Percentiles rank a stretch among this genome's conserved stretches.
Conservation (phyloP, 2,888 invertebrate species). For the Chrysolina oricalcia region DNA sequence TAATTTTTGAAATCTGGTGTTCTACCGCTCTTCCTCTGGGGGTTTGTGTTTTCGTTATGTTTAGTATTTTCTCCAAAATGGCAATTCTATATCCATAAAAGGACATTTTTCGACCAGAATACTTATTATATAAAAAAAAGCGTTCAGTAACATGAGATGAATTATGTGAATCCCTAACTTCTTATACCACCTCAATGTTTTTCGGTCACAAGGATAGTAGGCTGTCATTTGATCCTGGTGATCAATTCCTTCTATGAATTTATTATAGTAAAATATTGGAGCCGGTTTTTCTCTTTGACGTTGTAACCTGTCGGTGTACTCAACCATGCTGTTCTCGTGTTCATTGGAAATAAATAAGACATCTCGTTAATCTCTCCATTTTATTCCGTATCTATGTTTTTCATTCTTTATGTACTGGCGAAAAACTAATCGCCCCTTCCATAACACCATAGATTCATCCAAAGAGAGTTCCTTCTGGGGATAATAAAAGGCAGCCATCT, state of each 20-base stretch:
- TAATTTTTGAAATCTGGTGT: background rate
- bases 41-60: slow-evolving; percentile 20
- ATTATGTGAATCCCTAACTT: slow-evolving; percentile 54
- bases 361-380: no score
- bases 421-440: no score
- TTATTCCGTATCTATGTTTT: no score
- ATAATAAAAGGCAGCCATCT: no score
- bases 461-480: no score
- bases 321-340: slow-evolving; percentile 50
- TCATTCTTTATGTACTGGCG: no score
- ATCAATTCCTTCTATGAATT: no score
- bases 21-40: background rate
- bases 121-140: slow-evolving; percentile 42
- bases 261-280: slow-evolving; percentile 32
- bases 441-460: no score
- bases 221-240: no score
- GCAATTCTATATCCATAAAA: no score
- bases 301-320: slow-evolving; percentile 46
- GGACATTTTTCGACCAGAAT: slow-evolving; percentile 3
- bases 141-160: slow-evolving; percentile 37
- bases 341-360: slow-evolving; percentile 60
- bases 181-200: no score
- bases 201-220: no score
- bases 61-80: slow-evolving; percentile 26
- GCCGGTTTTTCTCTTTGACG: slow-evolving; percentile 39